Evolutionary conservation across 2,888 invertebrate species (phyloP).

Genomic region (Iphiclides podalirius): DNA sequence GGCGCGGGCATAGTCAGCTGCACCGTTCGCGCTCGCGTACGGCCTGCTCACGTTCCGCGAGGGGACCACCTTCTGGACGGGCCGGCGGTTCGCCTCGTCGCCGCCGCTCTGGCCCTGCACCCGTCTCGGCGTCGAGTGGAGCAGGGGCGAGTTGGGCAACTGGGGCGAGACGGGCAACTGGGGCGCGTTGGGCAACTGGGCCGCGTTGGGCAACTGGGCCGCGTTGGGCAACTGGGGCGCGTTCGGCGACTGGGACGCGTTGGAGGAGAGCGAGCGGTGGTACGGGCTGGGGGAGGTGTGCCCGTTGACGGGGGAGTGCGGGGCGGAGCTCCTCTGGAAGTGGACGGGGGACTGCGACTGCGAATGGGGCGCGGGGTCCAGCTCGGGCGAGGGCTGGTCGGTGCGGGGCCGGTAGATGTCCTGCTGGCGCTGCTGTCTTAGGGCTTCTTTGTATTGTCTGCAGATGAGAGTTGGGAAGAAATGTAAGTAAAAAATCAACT

Average conservation of each 20-base stretch:
- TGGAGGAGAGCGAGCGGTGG: slow-evolving; percentile 56
- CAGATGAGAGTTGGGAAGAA: slow-evolving; percentile 35
- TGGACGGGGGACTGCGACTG: slow-evolving; percentile 74
- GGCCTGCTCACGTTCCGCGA: slow-evolving; percentile 82
- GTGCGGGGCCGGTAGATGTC: slow-evolving; percentile 87
- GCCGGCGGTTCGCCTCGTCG: slow-evolving; percentile 80
- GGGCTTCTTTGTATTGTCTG: slow-evolving; percentile 94
- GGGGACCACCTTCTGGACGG: slow-evolving; percentile 89
- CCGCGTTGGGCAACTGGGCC: slow-evolving; percentile 71
- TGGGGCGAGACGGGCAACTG: slow-evolving; percentile 49
- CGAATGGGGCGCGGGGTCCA: slow-evolving; percentile 77
- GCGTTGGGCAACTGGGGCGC: too few species aligned
- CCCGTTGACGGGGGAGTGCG: slow-evolving; percentile 76
- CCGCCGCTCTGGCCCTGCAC: slow-evolving; percentile 62
- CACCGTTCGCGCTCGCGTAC: slow-evolving; percentile 75
- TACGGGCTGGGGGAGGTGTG: slow-evolving; percentile 75
- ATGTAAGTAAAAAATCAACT: slow-evolving; percentile 17
- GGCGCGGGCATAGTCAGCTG: slow-evolving; percentile 53
- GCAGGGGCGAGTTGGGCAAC: slow-evolving; percentile 68
- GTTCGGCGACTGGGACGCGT: slow-evolving; percentile 42
- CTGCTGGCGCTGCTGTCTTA: slow-evolving; percentile 91
- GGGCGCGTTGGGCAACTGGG: slow-evolving; percentile 52
- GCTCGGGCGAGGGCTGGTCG: slow-evolving; percentile 78
- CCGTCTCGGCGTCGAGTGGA: slow-evolving; percentile 74
- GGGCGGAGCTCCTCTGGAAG: slow-evolving; percentile 62